Evolutionary conservation across 2,797 vertebrate species (phyloP), one percentile per base, ranked within the genome.

Genomic region (Notolabrus celidotus): DNA sequence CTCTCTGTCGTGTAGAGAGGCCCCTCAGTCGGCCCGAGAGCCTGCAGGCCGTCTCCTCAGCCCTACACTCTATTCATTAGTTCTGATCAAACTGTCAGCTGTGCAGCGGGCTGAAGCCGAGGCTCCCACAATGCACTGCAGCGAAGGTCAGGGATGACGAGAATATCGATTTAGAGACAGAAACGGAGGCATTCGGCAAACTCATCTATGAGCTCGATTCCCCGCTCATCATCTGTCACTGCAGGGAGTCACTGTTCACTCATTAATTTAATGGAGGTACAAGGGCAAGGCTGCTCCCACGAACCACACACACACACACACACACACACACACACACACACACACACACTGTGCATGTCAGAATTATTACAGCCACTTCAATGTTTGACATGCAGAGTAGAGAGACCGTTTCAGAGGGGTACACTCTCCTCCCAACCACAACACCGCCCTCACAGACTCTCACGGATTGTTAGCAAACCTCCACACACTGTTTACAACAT

Each of bases 21-120:
- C 23, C 22, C 55, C 38, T 9, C n/a, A 12, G 23, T 60, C 47
- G 46, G 51, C 20, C 29, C 2, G 6, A 36, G 66, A 59, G 62
- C 43, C 51, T 45, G 45, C 42, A 41, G 56, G 47, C 31, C 45
- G 23, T 49, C 19, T 11, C 33, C 41, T 41, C 15, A 41, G 47
- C 46, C n/a, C 46, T 53, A 54, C 51, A 62, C 71, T 79, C 76
- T 50, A 59, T 83, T 83, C 72, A 79, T 83, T 77, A 77, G 65
- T 39, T 57, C 68, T 76, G 51, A 79, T 73, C 61, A 73, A 83
- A 70, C 73, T 73, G 77, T 79, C 77, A 75, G 29, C 46, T 7
- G 45, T 54, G 60, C 65, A 53, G 51, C 34, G 33, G 65, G 38
- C 64, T 50, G 59, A 49, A 67, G 56, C 59, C n/a, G 10, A 52